phyloP scores from a whole-genome alignment of 2,113 vertebrate species.

The Tyrannus savana region DNA sequence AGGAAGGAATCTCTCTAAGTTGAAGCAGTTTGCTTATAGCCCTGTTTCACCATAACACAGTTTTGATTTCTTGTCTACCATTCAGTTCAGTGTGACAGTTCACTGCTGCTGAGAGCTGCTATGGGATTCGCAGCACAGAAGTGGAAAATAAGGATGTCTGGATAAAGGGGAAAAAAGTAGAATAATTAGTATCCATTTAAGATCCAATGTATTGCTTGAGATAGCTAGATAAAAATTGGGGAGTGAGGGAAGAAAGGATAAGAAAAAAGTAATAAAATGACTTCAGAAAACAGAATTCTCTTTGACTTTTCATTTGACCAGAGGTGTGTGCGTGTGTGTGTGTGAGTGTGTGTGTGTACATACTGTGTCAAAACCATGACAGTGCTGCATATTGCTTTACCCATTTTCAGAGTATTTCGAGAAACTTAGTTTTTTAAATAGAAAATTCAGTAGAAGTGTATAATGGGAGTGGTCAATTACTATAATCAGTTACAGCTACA shows the following conservation, averaged over 20 bases:
- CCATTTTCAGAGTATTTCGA: background rate
- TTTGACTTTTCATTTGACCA: background rate
- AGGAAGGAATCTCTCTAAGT: conserved; percentile 24
- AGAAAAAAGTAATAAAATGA: background rate
- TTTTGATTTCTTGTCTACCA: conserved; percentile 33
- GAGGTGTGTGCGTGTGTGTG: background rate
- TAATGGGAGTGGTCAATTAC: background rate
- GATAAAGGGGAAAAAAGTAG: background rate
- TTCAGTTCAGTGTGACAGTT: conserved; percentile 38
- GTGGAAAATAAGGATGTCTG: conserved; percentile 25
- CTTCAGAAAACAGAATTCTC: background rate
- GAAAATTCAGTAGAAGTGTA: background rate
- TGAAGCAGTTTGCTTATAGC: conserved; percentile 23
- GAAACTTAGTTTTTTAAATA: background rate
- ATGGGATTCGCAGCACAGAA: conserved; percentile 28
- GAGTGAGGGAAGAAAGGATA: background rate
- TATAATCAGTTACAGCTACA: background rate
- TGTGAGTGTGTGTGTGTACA: background rate
- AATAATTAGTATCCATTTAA: background rate
- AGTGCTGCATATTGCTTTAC: background rate
- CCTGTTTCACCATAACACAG: conserved; percentile 28
- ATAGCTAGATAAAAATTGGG: background rate
- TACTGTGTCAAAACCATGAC: background rate
- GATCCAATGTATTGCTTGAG: background rate
- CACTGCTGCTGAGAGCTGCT: conserved; percentile 24